Base-by-base conservation (phyloP, 2,888 invertebrate genomes). In the Noctua janthe region DNA sequence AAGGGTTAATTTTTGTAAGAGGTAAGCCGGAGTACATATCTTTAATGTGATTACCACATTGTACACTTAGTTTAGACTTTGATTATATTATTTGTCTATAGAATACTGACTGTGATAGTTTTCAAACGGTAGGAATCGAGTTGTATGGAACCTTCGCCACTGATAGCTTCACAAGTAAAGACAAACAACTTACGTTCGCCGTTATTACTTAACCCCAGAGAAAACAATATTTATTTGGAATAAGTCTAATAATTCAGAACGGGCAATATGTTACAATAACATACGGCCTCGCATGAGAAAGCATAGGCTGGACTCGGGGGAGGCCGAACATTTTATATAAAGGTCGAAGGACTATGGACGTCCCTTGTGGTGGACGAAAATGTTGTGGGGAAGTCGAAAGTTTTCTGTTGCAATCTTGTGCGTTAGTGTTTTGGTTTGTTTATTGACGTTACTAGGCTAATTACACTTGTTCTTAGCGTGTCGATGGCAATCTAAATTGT, bases 201-300 rank as follows among this genome's bases (percentile, higher is more conserved):
- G 15, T 39, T 67, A 35, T 69, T 35, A 70, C 59, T 39, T 29
- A 62, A 47, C 76, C 39, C 83, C 1, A 54, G 35, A 74, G 43
- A 39, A 66, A 66, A 79, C 35, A 20, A 84, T 51, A 72, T 86
- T 80, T 76, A 83, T 74, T 77, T 56, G 35, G 43, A 66, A 72
- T 69, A 72, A 54, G 10, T 6, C 29, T 69, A 51, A 74, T 71
- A 81, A 81, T 81, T 77, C 74, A 87, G 66, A 81, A 67, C n/a
- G 6, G 20, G 78, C 59, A 77, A 66, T 87, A 86, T 79, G 39
- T 81, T 79, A 77, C 70, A 62, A 78, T 43, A 75, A 77, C 15
- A 73, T 83, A 77, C 59, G 78, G 77, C 71, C 72, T 29, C 15
- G 67, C 54, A 29, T 74, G 69, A 64, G 77, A 62, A 56, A 29